These are phyloP conservation scores for Lycaena phlaeas DNA, from an alignment of 2,888 invertebrate genomes.

Conservation along the genomic window DNA sequence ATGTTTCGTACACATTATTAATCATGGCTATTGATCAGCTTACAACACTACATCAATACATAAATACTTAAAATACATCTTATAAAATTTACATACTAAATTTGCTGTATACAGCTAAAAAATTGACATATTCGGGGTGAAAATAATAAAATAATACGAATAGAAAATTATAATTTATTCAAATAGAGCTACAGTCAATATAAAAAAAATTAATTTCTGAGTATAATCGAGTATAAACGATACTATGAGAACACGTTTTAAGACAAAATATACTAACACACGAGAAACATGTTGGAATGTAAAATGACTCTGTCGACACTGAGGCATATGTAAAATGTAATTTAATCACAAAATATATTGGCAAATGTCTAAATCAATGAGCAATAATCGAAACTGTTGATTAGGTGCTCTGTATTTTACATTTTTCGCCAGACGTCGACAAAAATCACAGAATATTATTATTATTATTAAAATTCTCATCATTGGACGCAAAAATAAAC, in stretches of 20 bases:
- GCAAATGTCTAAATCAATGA: background rate
- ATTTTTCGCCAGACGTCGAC: conserved; percentile 9
- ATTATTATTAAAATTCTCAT: too few species aligned
- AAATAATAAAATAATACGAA: conserved; percentile 34
- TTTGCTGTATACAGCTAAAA: too few species aligned
- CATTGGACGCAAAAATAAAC: conserved; percentile 12
- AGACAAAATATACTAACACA: conserved; percentile 27
- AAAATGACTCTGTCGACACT: conserved; percentile 13
- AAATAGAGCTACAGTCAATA: conserved; percentile 54
- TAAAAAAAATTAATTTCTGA: conserved; percentile 46
- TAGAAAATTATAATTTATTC: conserved; percentile 66
- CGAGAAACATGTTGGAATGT: conserved; percentile 24
- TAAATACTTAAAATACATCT: too few species aligned
- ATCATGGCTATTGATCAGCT: too few species aligned
- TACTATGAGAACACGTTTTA: conserved; percentile 18
- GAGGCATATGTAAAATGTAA: too few species aligned
- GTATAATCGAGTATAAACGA: conserved; percentile 39
- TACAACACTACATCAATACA: too few species aligned
- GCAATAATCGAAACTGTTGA: background rate
- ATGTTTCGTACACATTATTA: too few species aligned
- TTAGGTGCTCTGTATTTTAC: background rate
- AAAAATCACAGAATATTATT: conserved; percentile 19
- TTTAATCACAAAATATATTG: background rate
- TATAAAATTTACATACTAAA: too few species aligned
- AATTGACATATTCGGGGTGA: too few species aligned